Percentiles rank a stretch among this genome's conserved stretches.
phyloP scores from a whole-genome alignment of 2,888 invertebrate genomes.

The Meganola albula region DNA sequence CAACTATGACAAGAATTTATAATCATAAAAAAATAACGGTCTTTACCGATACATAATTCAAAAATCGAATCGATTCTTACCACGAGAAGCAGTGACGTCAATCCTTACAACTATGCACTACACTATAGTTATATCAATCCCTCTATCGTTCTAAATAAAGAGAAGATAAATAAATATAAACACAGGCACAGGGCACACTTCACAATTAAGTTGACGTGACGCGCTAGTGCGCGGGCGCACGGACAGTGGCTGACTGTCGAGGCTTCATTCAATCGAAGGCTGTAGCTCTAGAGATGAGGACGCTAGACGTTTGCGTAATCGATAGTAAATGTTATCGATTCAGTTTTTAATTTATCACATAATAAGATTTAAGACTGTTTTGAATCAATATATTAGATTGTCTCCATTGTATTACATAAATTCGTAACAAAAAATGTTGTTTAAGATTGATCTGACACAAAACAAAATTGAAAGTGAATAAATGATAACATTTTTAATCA shows the following conservation, averaged over 20 bases:
- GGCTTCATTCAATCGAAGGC: conserved; percentile 50
- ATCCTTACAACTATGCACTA: conserved; percentile 40
- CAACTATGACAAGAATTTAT: no score
- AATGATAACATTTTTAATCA: no score
- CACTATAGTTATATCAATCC: conserved; percentile 48
- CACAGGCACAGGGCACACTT: conserved; percentile 40
- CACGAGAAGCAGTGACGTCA: conserved; percentile 32
- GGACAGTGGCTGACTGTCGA: conserved; percentile 49
- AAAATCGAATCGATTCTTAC: conserved; percentile 24
- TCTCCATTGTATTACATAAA: no score
- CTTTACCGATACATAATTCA: no score
- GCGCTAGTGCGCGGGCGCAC: conserved; percentile 63
- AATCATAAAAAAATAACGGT: conserved; percentile 24
- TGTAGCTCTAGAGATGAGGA: conserved; percentile 40
- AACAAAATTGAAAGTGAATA: no score
- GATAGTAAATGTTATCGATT: conserved; percentile 26
- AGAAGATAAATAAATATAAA: conserved; percentile 46
- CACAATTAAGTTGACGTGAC: conserved; percentile 35
- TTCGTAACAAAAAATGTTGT: no score
- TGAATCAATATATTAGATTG: no score
- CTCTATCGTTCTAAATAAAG: conserved; percentile 64
- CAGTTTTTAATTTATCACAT: conserved; percentile 24
- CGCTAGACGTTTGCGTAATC: conserved; percentile 38
- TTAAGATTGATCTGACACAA: no score
- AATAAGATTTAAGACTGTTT: no score